Base-by-base conservation (phyloP, 2,888 invertebrate species). In the Drosophila paracracens region DNA sequence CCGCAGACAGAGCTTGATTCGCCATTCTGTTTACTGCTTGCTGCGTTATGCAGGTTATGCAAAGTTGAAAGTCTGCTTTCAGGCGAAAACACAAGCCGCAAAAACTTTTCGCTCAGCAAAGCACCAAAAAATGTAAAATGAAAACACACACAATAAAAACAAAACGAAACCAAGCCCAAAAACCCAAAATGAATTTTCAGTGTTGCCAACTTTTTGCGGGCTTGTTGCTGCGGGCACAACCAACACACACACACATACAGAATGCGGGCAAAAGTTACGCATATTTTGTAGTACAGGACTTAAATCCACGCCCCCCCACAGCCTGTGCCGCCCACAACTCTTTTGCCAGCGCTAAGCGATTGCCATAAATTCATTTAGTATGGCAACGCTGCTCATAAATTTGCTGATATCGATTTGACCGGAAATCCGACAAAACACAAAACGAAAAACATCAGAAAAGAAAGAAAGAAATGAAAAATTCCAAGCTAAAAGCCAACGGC, bases 291-390 rank as follows among this genome's bases (percentile, higher is more conserved):
- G 35, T 48, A 62, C 60, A 65, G 53, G 25, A 70, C 50, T 62
- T 65, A 76, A 53, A 75, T 59, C 46, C 75, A 38, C 31, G 58
- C 61, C 36, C 18, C 35, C 29, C 21, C 31, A 7, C 35, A 11
- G 2, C 1, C n/a, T 4, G 0, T 4, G 4, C 29, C 16, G 6
- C 52, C 38, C 43, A 53, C 33, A 31, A 11, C 56, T 48, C 61
- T 48, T 46, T 46, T 31, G 25, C 38, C 40, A 65, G 68, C 59
- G 72, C 69, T 85, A 85, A 85, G 80, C 86, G 85, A 48, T 71
- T 38, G 83, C 89, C 78, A 89, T 85, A 85, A 85, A 85, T 89
- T 89, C 85, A 89, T 85, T 85, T 89, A 88, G 85, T 82, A 80
- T 84, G 81, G 89, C 86, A 88, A 82, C 86, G 65, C 66, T 78